Base-by-base conservation (phyloP, 2,888 invertebrate species). In the Callinectes sapidus region DNA sequence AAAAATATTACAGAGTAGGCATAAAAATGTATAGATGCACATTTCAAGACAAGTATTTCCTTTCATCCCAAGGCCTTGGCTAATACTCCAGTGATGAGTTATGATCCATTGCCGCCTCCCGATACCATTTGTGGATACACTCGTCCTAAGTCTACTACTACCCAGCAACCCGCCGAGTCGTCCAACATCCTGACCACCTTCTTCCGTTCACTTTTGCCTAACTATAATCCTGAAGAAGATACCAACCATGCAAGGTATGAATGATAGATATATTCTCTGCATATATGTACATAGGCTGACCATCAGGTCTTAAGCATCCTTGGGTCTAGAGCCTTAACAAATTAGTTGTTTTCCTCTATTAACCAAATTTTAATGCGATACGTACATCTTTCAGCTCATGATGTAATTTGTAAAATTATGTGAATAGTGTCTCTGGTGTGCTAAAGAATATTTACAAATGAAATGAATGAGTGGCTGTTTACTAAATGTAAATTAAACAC, bases 41-140 rank as follows among this genome's bases (percentile, higher is more conserved):
- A 61, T 5, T 61, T 61, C 13, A 71, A 71, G 13, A 71, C 28
- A 28, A n/a, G 28, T 28, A 71, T 71, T n/a, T 71, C 6, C 28
- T 18, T 87, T 87, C 23, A 61, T 55, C 87, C 90, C 14, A 89
- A 94, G 94, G 94, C 93, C 87, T 71, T 95, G 35, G 91, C 94
- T 16, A 90, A 94, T 55, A 89, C 91, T 23, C 94, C 94, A 55
- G 93, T 95, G 48, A 88, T 95, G 92, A 94, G 94, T 48, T 93
- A 91, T 66, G 98, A 98, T 96, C 98, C 98, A 8, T 96, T 98
- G 93, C 98, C 98, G 28, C 98, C 98, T 1, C 95, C 96, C 81
- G 97, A 98, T 96, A 97, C 97, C 0, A 96, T 98, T 54, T 97
- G 97, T 95, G 96, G 97, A 93, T 98, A 98, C 95, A 96, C 95